A percentile compares a stretch with the other conserved stretches of the same genome.
phyloP scores from a whole-genome alignment of 2,113 vertebrate species.

The Mesitornis unicolor region DNA sequence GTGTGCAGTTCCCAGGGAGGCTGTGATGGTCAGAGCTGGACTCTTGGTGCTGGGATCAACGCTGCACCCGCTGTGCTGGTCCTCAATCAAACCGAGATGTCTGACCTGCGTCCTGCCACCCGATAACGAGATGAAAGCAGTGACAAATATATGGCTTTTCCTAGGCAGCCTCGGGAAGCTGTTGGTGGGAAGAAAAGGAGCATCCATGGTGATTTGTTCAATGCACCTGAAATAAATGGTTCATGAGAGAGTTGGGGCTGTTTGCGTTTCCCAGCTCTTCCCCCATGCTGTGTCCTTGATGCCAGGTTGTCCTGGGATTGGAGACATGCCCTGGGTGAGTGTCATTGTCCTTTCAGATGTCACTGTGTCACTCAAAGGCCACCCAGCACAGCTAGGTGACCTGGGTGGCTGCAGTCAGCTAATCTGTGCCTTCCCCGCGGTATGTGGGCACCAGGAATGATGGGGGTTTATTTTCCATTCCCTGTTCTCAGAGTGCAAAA shows the following conservation, averaged over 20 bases:
- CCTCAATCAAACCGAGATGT: not conserved
- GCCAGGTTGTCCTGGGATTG: not conserved
- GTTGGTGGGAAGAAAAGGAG: not conserved
- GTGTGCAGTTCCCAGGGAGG: not conserved
- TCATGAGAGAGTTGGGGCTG: not conserved
- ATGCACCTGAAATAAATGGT: not conserved
- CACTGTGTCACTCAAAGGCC: not conserved
- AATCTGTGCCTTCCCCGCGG: not conserved
- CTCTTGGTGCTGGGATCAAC: not conserved
- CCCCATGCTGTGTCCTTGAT: not conserved
- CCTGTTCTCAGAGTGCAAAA: not conserved
- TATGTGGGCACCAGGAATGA: not conserved
- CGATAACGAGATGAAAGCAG: not conserved
- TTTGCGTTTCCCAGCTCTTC: not conserved
- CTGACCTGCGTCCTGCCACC: not conserved
- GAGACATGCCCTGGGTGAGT: not conserved
- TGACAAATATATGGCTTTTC: not conserved
- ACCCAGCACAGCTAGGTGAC: not conserved
- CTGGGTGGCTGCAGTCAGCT: not conserved
- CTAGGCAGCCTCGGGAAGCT: not conserved
- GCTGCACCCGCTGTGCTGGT: not conserved
- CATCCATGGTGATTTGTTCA: not conserved
- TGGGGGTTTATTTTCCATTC: not conserved
- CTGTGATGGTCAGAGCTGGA: accelerated
- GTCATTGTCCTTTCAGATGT: not conserved